A percentile compares a stretch with the other conserved stretches of the same genome.
These are phyloP conservation scores for Beris chalybata DNA, from an alignment of 2,888 invertebrate genomes.

Conservation along the genomic window DNA sequence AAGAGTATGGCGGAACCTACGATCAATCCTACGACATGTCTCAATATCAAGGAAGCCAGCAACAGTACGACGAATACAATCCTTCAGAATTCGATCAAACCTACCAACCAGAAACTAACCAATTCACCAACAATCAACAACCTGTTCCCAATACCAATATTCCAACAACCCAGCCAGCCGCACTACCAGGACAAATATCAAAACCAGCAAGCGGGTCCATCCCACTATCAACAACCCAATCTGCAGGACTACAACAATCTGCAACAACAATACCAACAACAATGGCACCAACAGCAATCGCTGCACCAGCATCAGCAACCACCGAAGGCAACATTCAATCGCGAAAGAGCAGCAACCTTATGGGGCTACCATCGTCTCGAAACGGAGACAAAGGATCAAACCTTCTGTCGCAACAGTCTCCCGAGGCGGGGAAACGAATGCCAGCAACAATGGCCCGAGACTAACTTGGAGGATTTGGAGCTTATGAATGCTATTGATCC, in stretches of 20 bases:
- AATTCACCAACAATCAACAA: constrained; percentile 41
- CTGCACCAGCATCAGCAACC: constrained; percentile 40
- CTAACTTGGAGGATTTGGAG: constrained; percentile 25
- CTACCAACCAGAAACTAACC: constrained; percentile 33
- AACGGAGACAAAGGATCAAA: constrained; percentile 45
- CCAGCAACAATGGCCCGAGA: constrained; percentile 42
- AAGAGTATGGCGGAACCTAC: constrained; percentile 32
- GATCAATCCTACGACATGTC: constrained; percentile 38
- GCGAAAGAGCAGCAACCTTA: constrained; percentile 53
- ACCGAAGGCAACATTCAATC: constrained; percentile 50
- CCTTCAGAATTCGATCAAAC: constrained; percentile 35
- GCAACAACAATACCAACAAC: constrained; percentile 33
- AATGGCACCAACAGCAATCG: constrained; percentile 35
- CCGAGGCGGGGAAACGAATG: constrained; percentile 53
- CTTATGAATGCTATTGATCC: constrained; percentile 44
- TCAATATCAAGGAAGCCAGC: constrained; percentile 41
- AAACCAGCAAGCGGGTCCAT: constrained; percentile 14
- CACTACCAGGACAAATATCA: constrained; percentile 31
- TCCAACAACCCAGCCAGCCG: constrained; percentile 21
- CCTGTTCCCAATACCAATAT: constrained; percentile 31
- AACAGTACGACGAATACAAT: constrained; percentile 36
- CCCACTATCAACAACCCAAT: constrained; percentile 35
- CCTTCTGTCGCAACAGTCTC: constrained; percentile 54
- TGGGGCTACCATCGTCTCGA: constrained; percentile 52
- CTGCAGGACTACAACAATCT: constrained; percentile 23